These are phyloP conservation scores for Fukomys damarensis DNA, from an alignment of 2,113 vertebrate genomes.

Conservation along the genomic window DNA sequence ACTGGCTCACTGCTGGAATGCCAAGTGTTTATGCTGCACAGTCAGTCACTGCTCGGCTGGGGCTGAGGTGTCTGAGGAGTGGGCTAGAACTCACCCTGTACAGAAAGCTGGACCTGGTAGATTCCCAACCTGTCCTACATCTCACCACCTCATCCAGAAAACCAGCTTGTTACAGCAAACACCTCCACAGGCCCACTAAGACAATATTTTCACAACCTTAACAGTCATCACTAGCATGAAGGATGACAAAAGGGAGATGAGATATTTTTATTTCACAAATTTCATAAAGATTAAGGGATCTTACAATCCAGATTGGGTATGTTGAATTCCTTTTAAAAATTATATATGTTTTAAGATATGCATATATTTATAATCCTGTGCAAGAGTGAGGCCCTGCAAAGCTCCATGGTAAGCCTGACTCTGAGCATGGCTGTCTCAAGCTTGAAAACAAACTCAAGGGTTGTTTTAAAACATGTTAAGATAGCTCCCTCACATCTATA, in stretches of 20 bases:
- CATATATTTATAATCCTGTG: too few species aligned
- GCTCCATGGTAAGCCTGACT: too few species aligned
- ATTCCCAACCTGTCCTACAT: too few species aligned
- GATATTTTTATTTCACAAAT: not conserved
- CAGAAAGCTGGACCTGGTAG: not conserved
- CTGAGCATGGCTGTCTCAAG: not conserved
- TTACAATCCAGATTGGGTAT: not conserved
- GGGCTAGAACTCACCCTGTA: not conserved
- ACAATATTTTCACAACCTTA: not conserved
- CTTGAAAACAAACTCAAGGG: not conserved
- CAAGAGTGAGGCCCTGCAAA: not conserved
- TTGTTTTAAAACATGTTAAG: not conserved
- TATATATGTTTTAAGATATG: not conserved
- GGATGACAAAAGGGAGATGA: not conserved
- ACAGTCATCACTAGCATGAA: not conserved
- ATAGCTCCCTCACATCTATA: rapidly evolving
- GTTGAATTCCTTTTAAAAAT: not conserved
- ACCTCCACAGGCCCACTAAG: not conserved
- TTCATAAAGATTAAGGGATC: not conserved
- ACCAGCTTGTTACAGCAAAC: rapidly evolving
- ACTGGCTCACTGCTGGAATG: not conserved
- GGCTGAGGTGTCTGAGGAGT: rapidly evolving
- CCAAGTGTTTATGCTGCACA: not conserved
- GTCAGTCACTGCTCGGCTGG: rapidly evolving
- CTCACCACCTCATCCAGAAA: not conserved